Evolutionary conservation across 2,888 invertebrate species (phyloP), one percentile per base, ranked within the genome.

Genomic region (Scaeva pyrastri): DNA sequence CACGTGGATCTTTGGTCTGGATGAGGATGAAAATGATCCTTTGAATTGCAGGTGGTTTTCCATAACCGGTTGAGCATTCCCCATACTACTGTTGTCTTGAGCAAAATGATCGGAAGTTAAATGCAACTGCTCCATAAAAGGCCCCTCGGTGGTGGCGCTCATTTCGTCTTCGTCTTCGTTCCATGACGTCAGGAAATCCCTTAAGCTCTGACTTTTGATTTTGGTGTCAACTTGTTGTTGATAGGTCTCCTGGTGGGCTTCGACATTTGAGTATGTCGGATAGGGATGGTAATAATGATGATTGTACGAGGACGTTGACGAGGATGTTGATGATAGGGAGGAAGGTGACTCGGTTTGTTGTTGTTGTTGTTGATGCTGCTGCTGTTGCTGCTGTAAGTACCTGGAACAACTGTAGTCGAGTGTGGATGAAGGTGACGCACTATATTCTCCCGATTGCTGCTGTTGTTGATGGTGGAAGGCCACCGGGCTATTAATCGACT

Each of bases 151-250:
- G 19, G 88, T 52, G 5, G 39, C 12, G 21, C 36, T 80, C 76
- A 80, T 72, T 16, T 90, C 93, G 41, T 93, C 92, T 43, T 93
- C 93, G 75, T 92, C 92, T 76, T 92, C 92, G 72, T 93, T 93
- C 93, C 93, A 93, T 19, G 91, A 90, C 19, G 92, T 88, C 2
- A 93, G 89, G 66, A 92, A 93, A 84, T 93, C 93, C 0, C 93
- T 90, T 21, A 93, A 88, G 68, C 91, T 93, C 39, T 91, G 90
- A 66, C 90, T 90, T 78, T 91, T 91, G 19, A 88, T 70, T 36
- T 83, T 75, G 4, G 84, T 68, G 31, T 78, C 84, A n/a, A 70
- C 84, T 58, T 84, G 87, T n/a, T 83, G 77, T 26, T 75, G 81
- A 10, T 82, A 77, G 2, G 60, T 62, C 11, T 73, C 81, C 3